phyloP scores from a whole-genome alignment of 2,797 vertebrate genomes.

The Micromesistius poutassou region DNA sequence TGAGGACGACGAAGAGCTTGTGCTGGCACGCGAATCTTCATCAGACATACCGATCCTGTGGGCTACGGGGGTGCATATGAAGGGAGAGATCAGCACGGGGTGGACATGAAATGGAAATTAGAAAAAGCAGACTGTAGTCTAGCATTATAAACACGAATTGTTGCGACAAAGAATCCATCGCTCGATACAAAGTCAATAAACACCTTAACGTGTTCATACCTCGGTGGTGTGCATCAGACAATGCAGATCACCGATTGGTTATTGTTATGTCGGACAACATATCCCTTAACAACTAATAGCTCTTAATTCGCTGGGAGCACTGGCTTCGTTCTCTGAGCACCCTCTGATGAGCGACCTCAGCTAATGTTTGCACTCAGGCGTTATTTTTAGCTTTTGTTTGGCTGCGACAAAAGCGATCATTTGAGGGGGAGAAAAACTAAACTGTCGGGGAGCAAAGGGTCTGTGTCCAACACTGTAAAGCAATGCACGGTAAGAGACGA shows the following conservation, averaged over 20 bases:
- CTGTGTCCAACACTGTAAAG: too few species aligned
- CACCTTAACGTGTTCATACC: too few species aligned
- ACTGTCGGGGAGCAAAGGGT: neutral
- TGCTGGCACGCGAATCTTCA: conserved; percentile 98
- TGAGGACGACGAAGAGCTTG: conserved; percentile 91
- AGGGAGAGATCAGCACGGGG: neutral
- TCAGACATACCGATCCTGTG: conserved; percentile 89
- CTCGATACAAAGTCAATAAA: too few species aligned
- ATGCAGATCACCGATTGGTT: too few species aligned
- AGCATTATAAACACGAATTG: too few species aligned
- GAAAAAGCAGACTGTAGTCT: too few species aligned
- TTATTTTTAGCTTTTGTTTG: conserved; percentile 46
- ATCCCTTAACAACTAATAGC: too few species aligned
- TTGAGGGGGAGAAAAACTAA: neutral
- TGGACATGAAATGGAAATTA: too few species aligned
- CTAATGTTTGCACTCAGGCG: conserved; percentile 28
- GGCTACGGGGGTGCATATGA: neutral
- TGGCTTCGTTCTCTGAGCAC: conserved; percentile 24
- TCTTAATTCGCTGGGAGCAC: conserved; percentile 3
- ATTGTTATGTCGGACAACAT: too few species aligned
- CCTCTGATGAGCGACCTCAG: conserved; percentile 40
- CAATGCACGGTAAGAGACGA: too few species aligned
- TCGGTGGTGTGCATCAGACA: too few species aligned
- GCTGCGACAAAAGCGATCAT: conserved; percentile 57
- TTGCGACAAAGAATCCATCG: too few species aligned